Evolutionary conservation across 2,113 vertebrate genomes (phyloP).

Genomic region (Bubalus kerabau): DNA sequence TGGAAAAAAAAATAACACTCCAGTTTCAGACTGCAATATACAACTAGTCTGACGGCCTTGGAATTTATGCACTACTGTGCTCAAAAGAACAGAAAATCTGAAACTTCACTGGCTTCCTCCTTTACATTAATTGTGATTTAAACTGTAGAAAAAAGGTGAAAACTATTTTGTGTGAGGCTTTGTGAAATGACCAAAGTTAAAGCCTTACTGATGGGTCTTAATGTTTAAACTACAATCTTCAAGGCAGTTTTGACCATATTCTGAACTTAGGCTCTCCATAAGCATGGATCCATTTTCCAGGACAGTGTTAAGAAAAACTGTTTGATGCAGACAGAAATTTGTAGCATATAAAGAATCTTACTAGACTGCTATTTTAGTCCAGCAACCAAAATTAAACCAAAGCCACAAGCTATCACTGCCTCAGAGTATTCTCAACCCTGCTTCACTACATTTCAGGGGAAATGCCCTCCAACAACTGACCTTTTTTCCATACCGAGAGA

Average conservation of each 20-base stretch:
- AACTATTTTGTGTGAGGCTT: background rate
- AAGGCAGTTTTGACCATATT: background rate
- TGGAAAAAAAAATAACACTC: background rate
- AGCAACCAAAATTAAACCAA: constrained; percentile 16
- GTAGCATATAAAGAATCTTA: background rate
- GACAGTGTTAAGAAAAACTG: background rate
- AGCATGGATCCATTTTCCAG: background rate
- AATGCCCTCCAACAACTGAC: background rate
- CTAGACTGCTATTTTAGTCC: background rate
- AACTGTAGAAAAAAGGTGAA: background rate
- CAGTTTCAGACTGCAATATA: background rate
- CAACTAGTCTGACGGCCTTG: background rate
- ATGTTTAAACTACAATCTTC: background rate
- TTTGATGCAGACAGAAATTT: background rate
- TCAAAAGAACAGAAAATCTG: background rate
- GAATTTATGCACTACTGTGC: background rate
- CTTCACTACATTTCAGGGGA: background rate
- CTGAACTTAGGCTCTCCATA: background rate
- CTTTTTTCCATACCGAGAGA: background rate
- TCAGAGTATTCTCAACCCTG: background rate
- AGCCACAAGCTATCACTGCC: background rate
- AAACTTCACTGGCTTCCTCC: background rate
- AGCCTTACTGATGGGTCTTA: background rate
- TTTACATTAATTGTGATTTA: constrained; percentile 22
- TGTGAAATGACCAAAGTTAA: constrained; percentile 13